Conservation (phyloP, 2,888 invertebrate genomes). For the Lumbricus terrestris region DNA sequence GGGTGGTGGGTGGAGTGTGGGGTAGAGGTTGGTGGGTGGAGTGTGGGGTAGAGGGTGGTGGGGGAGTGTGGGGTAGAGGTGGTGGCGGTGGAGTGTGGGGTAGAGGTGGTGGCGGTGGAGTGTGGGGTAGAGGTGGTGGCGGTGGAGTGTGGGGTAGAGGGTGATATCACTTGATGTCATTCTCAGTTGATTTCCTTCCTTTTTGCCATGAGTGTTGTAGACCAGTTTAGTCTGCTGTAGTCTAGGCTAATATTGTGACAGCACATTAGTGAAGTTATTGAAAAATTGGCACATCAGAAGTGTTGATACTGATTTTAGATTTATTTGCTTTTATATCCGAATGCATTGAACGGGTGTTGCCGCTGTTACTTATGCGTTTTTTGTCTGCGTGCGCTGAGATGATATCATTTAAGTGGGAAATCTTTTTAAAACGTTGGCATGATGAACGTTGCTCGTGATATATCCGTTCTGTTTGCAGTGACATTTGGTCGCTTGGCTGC, state of each 20-base stretch:
- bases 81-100: no score
- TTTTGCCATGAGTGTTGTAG: no score
- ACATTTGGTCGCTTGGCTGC: constrained; percentile 64
- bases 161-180: no score
- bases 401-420: background rate
- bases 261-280: background rate
- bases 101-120: no score
- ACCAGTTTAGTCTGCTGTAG: background rate
- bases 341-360: background rate
- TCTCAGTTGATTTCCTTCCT: no score
- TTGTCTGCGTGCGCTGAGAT: background rate
- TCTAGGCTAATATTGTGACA: background rate
- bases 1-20: no score
- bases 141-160: no score
- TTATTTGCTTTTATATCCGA: background rate
- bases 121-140: no score
- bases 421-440: background rate
- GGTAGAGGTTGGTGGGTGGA: no score
- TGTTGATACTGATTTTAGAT: background rate
- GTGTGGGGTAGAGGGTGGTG: no score
- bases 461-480: constrained; percentile 50
- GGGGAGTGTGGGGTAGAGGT: no score
- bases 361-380: background rate
- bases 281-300: background rate
- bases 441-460: background rate